Evolutionary conservation across 2,888 invertebrate genomes (phyloP).

Genomic region (Drosophila recens): DNA sequence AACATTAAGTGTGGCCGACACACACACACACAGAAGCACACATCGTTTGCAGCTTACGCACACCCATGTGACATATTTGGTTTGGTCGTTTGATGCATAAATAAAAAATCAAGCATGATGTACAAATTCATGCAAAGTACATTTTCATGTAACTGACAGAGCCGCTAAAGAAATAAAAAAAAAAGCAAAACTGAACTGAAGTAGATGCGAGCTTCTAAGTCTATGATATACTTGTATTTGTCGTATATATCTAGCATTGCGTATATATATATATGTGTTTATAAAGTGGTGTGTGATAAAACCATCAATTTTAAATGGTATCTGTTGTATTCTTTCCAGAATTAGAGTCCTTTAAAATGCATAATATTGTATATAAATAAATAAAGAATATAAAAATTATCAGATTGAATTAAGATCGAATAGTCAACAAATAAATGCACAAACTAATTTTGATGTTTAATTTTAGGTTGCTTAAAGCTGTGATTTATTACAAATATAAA

Average conservation of each 20-base stretch:
- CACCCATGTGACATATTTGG: conserved; percentile 73
- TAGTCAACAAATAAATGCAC: neutral
- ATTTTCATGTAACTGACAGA: conserved; percentile 69
- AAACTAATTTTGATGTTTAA: neutral
- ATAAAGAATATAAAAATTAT: neutral
- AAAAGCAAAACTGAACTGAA: neutral
- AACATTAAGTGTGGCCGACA: conserved; percentile 13
- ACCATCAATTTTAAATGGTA: conserved; percentile 33
- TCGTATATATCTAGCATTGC: conserved; percentile 1
- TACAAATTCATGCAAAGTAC: conserved; percentile 73
- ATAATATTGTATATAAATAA: neutral
- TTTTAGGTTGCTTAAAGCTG: neutral
- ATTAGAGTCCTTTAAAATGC: neutral
- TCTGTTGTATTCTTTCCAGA: neutral
- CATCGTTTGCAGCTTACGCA: conserved; percentile 55
- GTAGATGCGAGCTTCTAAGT: conserved; percentile 56
- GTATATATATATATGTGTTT: neutral
- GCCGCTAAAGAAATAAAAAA: conserved; percentile 46
- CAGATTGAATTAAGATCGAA: neutral
- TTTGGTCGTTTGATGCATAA: conserved; percentile 68
- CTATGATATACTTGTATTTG: conserved; percentile 43
- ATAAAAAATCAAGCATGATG: conserved; percentile 74
- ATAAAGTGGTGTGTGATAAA: conserved; percentile 13
- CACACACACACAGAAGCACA: conserved; percentile 15
- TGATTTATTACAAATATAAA: neutral